Evolutionary conservation across 2,797 vertebrate species (phyloP).

Genomic region (Coendou prehensilis): DNA sequence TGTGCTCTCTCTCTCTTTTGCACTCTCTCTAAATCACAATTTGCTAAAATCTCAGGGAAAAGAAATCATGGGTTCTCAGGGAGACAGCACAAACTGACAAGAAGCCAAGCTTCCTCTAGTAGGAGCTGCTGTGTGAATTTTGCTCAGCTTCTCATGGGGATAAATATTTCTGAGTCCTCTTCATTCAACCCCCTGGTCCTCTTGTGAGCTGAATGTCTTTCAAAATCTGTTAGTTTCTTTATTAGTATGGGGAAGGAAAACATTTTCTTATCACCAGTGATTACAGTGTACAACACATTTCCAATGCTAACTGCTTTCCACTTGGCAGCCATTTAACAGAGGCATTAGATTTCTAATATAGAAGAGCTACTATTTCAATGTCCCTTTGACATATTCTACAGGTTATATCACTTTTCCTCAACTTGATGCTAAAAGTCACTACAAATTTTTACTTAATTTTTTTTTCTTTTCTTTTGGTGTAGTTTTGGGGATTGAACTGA

Average conservation of each 20-base stretch:
- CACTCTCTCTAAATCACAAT: neutral
- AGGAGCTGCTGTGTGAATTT: neutral
- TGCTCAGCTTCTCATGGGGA: neutral
- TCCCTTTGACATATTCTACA: neutral
- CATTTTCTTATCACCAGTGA: neutral
- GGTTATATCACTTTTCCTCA: neutral
- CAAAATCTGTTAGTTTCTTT: neutral
- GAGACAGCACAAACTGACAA: neutral
- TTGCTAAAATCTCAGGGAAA: neutral
- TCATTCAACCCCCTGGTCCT: neutral
- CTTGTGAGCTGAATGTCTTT: neutral
- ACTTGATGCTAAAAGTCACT: neutral
- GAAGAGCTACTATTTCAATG: neutral
- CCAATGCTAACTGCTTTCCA: constrained; percentile 6
- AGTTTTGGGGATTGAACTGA: neutral
- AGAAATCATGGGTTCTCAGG: neutral
- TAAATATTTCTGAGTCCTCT: constrained; percentile 2
- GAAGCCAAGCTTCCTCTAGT: neutral
- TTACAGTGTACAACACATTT: neutral
- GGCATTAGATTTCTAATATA: neutral
- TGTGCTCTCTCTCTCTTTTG: neutral
- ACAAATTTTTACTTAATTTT: neutral
- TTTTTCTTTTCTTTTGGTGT: neutral
- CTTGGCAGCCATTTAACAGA: neutral
- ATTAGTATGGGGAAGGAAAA: neutral